Evolutionary conservation across 2,888 invertebrate species (phyloP), one percentile per base, ranked within the genome.

Genomic region (Dasypolia templi): DNA sequence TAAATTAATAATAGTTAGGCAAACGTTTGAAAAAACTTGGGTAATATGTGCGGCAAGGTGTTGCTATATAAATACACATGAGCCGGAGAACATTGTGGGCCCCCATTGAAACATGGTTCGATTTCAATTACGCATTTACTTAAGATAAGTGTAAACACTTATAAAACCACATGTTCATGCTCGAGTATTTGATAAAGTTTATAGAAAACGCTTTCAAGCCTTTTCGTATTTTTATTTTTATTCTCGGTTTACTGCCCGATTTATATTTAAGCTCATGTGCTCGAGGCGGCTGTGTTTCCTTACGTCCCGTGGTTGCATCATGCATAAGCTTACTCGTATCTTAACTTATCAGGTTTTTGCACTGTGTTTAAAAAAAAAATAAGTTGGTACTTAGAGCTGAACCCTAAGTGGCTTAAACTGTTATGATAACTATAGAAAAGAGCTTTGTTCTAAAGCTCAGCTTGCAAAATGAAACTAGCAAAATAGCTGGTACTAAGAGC

Each of bases 1-100:
- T 88, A 81, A 88, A 85, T 86, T 88, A 86, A 73, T 86, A 78
- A 87, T 87, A 87, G 86, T 84, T 85, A 83, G 78, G 78, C 62
- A 75, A 87, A 86, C 79, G 80, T 82, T 87, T 83, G 86, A 86
- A 86, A 87, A 84, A 82, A 81, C 84, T 87, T 84, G 81, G 77
- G 77, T 79, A 83, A 87, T 80, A 75, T 79, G 72, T 79, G 77
- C 61, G 79, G 77, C 65, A 70, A 86, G 58, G 78, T 84, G 81
- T 78, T 84, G 79, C 79, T 84, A n/a, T n/a, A n/a, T n/a, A 82
- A 87, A 86, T 86, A 81, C 86, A 86, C 83, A 84, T 84, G 81
- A 84, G 77, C 66, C 76, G 67, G 46, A 72, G 62, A 77, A 76
- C 75, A 75, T 64, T 72, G 73, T 65, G 42, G 12, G 39, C 59